phyloP scores from a whole-genome alignment of 2,113 vertebrate genomes.

The Heliornis fulica region DNA sequence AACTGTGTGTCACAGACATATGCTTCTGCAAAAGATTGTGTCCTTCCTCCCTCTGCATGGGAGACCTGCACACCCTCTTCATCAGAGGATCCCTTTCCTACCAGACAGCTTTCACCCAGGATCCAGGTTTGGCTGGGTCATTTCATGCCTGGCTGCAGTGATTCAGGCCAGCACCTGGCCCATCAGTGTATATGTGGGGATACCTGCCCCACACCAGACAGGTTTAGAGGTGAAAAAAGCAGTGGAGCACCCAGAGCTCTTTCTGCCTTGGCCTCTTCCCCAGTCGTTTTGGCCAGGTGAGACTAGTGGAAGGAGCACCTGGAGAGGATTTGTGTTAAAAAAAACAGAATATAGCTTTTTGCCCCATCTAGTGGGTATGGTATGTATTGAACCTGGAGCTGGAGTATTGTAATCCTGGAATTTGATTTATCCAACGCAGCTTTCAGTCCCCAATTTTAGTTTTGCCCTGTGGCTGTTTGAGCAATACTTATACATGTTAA shows the following conservation, averaged over 20 bases:
- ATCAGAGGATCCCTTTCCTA: not conserved
- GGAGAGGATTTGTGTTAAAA: no score
- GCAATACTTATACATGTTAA: not conserved
- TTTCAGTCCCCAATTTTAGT: fast-evolving
- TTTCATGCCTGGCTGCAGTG: not conserved
- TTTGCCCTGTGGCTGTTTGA: not conserved
- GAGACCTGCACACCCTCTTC: not conserved
- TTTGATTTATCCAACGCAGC: not conserved
- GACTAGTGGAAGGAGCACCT: not conserved
- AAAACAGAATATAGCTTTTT: not conserved
- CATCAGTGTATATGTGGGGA: not conserved
- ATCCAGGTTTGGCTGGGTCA: not conserved
- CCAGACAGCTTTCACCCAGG: not conserved
- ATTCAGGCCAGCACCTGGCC: not conserved
- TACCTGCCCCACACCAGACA: no score
- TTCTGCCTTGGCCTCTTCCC: not conserved
- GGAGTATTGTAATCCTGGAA: not conserved
- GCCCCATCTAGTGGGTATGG: conserved; percentile 54
- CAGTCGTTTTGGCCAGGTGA: not conserved
- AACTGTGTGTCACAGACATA: not conserved
- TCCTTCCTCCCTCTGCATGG: not conserved
- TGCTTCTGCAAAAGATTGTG: not conserved
- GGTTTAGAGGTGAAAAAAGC: not conserved
- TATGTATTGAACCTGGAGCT: not conserved
- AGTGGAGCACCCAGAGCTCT: not conserved